These are phyloP conservation scores for Pygocentrus nattereri DNA, from an alignment of 2,797 vertebrate genomes.

Conservation along the genomic window DNA sequence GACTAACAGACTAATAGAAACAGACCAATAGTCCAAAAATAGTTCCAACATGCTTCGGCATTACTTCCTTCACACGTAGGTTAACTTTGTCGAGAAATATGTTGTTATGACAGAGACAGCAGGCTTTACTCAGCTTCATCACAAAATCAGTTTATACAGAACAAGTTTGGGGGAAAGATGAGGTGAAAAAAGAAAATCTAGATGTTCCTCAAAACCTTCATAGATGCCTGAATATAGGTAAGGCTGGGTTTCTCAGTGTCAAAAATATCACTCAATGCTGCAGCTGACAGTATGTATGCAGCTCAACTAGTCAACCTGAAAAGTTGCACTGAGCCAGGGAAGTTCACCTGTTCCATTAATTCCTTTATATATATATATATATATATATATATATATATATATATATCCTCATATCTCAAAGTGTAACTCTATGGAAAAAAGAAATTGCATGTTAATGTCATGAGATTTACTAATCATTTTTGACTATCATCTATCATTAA, in stretches of 20 bases:
- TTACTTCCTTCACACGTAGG: too few species aligned
- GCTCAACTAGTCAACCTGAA: neutral
- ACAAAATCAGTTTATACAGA: neutral
- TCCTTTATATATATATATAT: neutral
- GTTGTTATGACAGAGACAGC: too few species aligned
- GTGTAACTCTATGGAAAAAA: too few species aligned
- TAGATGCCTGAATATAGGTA: neutral
- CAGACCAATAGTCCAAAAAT: too few species aligned
- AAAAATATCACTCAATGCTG: neutral
- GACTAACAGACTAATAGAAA: too few species aligned
- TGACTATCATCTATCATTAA: too few species aligned
- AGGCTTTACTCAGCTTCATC: neutral
- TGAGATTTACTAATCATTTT: too few species aligned
- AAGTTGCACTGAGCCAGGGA: neutral
- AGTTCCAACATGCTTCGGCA: too few species aligned
- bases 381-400: too few species aligned
- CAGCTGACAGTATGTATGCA: neutral
- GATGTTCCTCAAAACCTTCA: neutral
- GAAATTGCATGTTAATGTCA: too few species aligned
- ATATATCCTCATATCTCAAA: neutral
- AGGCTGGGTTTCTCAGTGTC: neutral
- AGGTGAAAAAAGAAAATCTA: neutral
- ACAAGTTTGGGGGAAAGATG: neutral
- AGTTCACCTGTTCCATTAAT: neutral
- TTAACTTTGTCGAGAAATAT: too few species aligned